Evolutionary conservation across 2,113 vertebrate genomes (phyloP), one percentile per base, ranked within the genome.

Genomic region (Xyrauchen texanus): DNA sequence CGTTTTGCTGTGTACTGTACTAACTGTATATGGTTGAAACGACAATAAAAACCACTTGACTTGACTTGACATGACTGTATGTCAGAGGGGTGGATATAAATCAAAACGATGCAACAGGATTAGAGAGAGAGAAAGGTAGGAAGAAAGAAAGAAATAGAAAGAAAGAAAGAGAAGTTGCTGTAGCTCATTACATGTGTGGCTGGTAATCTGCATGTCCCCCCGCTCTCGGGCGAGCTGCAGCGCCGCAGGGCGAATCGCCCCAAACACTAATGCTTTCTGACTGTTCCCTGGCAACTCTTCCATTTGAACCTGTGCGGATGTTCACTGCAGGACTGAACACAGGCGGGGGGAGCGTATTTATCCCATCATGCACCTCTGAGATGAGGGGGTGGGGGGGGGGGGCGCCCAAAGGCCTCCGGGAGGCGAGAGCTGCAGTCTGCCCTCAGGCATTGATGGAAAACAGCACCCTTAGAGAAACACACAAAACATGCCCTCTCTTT

Each of bases 261-360:
- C 95, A 96, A 97, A 96, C 96, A 94, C 95, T 99, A 99, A 99
- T 98, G 96, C 96, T 93, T 98, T 98, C 94, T 99, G 97, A 99
- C 97, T 98, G 96, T 97, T 99, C 96, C 96, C 94, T 98, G 96
- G 97, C 97, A 99, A 98, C 96, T 95, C 95, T 88, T 93, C 95
- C 95, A 96, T 96, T 97, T 95, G 96, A 98, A 98, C 96, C 96
- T 98, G 96, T 93, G 95, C 94, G 90, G 93, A 97, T 95, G 93
- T 95, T 92, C 94, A 94, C 94, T 95, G 94, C 93, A 92, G 92
- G 66, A 94, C 94, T 90, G 93, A 92, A 34, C 21, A 34, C 21
- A 1, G 21, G 21, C 21, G 21, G 21, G 55, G 8, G 51, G 13
- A 93, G 94, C 93, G 94, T 93, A 92, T 94, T 94, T 91, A 94